Conservation (phyloP, 2,113 vertebrate species). For the Antennarius striatus region DNA sequence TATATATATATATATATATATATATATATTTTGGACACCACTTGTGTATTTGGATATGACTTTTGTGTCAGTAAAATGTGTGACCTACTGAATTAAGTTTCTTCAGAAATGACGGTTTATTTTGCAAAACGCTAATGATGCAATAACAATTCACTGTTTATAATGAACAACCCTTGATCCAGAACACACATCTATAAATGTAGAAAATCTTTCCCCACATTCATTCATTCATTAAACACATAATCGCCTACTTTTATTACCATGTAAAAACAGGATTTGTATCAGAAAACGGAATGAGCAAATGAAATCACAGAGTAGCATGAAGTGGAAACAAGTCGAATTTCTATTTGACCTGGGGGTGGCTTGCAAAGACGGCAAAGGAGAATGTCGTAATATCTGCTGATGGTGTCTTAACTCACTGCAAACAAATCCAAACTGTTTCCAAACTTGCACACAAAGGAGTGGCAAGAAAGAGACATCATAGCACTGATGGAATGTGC, state of each 20-base stretch:
- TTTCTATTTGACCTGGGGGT: constrained; percentile 16
- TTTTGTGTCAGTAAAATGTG: no score
- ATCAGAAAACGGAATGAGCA: constrained; percentile 1
- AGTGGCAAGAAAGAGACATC: constrained; percentile 1
- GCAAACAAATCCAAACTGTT: constrained; percentile 3
- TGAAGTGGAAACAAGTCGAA: neutral
- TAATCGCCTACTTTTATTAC: neutral
- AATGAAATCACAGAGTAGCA: neutral
- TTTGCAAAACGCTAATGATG: no score
- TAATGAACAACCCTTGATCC: no score
- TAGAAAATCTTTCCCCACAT: neutral
- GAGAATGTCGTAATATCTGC: constrained; percentile 11
- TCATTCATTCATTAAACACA: neutral
- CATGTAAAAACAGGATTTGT: constrained; percentile 2
- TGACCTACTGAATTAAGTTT: no score
- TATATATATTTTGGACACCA: no score
- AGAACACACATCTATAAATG: no score
- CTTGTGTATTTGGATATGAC: no score
- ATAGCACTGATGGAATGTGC: neutral
- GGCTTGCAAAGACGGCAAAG: constrained; percentile 26
- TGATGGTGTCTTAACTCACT: constrained; percentile 25
- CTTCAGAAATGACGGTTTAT: no score
- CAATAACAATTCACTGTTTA: no score
- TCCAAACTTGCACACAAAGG: neutral
- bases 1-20: no score